Base-by-base conservation (phyloP, 2,113 vertebrate species). In the Podarcis muralis region DNA sequence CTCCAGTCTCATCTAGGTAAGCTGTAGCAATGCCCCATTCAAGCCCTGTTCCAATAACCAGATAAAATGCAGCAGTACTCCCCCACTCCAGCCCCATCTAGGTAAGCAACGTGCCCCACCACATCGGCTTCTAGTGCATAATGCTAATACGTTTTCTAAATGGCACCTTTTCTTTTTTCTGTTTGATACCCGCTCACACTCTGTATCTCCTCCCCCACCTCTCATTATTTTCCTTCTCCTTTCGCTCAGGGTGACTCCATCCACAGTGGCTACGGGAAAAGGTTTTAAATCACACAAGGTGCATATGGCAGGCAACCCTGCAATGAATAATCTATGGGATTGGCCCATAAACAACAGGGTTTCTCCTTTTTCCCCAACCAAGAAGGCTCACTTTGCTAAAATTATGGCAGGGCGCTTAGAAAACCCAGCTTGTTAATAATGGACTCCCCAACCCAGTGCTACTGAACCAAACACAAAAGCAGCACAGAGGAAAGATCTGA, bases 321-420 rank as follows among this genome's bases (percentile, higher is more conserved):
- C 71, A 23, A 71, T 82, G 81, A 69, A 90, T 91, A 91, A 69
- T 79, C 89, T 85, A 66, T 6, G 37, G 6, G n/a, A 25, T 27
- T 82, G 13, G 77, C 57, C 35, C 86, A 13, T 9, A 1, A 76
- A 77, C 11, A 57, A 93, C 84, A 1, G 84, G 91, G 82, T 75
- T 15, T 20, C 32, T 12, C 65, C 81, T 81, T 78, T 85, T 72
- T 9, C 83, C 88, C 20, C 87, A 90, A 88, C 72, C 81, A 87
- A 89, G 88, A 69, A 93, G 74, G 72, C n/a, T 77, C 57, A 35
- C 89, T 86, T 87, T 71, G 88, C 90, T 78, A 87, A 87, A 94
- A 71, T 88, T 81, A 84, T 92, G 87, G 80, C 86, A 57, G 37
- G 27, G 11, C 80, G 3, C 68, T 32, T 22, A n/a, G 86, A 83